phyloP scores from a whole-genome alignment of 2,888 invertebrate genomes.

The Nephrotoma flavescens region DNA sequence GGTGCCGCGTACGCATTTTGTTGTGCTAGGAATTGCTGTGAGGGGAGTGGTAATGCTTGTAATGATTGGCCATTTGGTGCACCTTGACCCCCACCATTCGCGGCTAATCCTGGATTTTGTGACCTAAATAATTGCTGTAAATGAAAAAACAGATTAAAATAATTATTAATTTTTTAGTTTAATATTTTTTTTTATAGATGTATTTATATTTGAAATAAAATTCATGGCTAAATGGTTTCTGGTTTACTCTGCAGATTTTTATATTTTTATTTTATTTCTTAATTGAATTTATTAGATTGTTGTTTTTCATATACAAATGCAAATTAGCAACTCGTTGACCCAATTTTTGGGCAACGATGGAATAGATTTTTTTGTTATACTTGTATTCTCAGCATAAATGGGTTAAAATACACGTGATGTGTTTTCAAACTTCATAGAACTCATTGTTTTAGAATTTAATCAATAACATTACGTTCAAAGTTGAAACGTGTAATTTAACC shows the following conservation, averaged over 20 bases:
- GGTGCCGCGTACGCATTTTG: conserved; percentile 52
- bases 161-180: background rate
- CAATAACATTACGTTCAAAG: too few species aligned
- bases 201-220: background rate
- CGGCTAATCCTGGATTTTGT: conserved; percentile 60
- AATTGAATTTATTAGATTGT: background rate
- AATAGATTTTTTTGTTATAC: background rate
- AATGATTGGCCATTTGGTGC: conserved; percentile 53
- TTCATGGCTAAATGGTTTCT: background rate
- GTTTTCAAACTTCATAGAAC: too few species aligned
- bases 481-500: too few species aligned
- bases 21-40: conserved; percentile 64
- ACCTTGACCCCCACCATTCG: conserved; percentile 48
- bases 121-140: conserved; percentile 81
- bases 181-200: background rate
- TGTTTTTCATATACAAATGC: background rate
- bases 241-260: background rate
- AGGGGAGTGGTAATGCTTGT: conserved; percentile 59
- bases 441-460: too few species aligned
- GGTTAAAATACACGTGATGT: too few species aligned
- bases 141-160: conserved; percentile 16
- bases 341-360: background rate
- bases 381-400: background rate
- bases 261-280: background rate
- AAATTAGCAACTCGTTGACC: background rate